Evolutionary conservation across 2,888 invertebrate genomes (phyloP).

Genomic region (Acronicta leporina): DNA sequence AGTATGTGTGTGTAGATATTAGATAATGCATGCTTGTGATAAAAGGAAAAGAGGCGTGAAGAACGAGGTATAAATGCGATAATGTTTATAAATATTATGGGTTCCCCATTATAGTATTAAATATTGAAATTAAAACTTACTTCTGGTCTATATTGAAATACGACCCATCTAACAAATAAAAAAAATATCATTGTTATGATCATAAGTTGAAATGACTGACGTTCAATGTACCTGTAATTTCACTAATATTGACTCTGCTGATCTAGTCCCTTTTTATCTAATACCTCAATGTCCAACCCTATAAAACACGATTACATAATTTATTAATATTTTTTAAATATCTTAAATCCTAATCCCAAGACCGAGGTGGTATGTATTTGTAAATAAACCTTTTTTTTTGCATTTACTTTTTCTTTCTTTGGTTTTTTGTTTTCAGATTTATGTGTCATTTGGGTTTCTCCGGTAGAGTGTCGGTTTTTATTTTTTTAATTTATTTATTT

Average conservation of each 20-base stretch:
- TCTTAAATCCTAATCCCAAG: constrained; percentile 17
- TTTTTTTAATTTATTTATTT: constrained; percentile 62
- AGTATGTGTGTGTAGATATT: constrained; percentile 45
- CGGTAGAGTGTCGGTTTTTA: constrained; percentile 83
- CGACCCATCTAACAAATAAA: too few relatives aligned
- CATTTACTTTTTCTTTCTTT: constrained; percentile 63
- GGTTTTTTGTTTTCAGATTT: constrained; percentile 78
- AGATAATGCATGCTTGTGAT: constrained; percentile 35
- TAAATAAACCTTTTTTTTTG: constrained; percentile 49
- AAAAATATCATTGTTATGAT: background rate
- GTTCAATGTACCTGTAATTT: too few relatives aligned
- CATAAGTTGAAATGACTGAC: too few relatives aligned
- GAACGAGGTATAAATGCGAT: constrained; percentile 5
- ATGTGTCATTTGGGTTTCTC: constrained; percentile 84
- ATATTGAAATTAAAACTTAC: background rate
- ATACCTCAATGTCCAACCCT: background rate
- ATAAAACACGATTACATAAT: background rate
- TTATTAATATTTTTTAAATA: constrained; percentile 35
- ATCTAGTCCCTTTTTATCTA: background rate
- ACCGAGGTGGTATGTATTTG: constrained; percentile 43
- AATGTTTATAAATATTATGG: constrained; percentile 1
- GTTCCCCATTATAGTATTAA: background rate
- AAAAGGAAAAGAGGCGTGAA: constrained; percentile 1
- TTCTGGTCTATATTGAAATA: too few relatives aligned
- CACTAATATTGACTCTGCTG: background rate